phyloP scores from a whole-genome alignment of 2,797 vertebrate genomes.

The Pseudochirops corinnae region DNA sequence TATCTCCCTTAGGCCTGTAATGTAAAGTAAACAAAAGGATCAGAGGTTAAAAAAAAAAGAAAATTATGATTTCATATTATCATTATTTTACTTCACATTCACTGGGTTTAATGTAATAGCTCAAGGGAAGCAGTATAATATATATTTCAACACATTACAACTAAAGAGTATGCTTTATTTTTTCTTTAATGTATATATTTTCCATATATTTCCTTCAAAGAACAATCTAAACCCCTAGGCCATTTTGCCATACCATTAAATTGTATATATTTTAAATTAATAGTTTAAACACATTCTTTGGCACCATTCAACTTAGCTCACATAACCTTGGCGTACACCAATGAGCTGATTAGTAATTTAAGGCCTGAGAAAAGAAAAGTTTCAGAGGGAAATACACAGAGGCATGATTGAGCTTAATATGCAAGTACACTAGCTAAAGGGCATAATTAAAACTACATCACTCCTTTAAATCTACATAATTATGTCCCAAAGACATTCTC shows the following conservation, averaged over 20 bases:
- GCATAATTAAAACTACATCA: constrained; percentile 83
- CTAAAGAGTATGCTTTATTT: neutral
- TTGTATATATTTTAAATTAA: constrained; percentile 61
- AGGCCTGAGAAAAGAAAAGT: constrained; percentile 73
- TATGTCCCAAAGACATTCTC: constrained; percentile 81
- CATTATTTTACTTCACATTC: constrained; percentile 51
- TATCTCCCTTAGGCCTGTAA: constrained; percentile 10
- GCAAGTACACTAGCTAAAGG: constrained; percentile 76
- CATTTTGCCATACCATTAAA: constrained; percentile 57
- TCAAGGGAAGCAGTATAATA: constrained; percentile 15
- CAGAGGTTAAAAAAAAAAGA: constrained; percentile 14
- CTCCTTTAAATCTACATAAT: constrained; percentile 84
- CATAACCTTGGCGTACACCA: constrained; percentile 73
- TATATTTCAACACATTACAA: constrained; percentile 28
- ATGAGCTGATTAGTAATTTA: constrained; percentile 75
- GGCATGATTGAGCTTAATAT: constrained; percentile 77
- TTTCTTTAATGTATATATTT: neutral
- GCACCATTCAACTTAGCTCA: constrained; percentile 73
- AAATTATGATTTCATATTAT: constrained; percentile 9
- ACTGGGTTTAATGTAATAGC: constrained; percentile 52
- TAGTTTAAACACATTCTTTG: constrained; percentile 70
- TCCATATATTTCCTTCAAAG: constrained; percentile 27
- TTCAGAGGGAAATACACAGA: constrained; percentile 79
- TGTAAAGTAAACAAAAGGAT: constrained; percentile 53
- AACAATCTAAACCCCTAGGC: constrained; percentile 10